phyloP scores from a whole-genome alignment of 2,888 invertebrate genomes.

The Lasioglossum vierecki region DNA sequence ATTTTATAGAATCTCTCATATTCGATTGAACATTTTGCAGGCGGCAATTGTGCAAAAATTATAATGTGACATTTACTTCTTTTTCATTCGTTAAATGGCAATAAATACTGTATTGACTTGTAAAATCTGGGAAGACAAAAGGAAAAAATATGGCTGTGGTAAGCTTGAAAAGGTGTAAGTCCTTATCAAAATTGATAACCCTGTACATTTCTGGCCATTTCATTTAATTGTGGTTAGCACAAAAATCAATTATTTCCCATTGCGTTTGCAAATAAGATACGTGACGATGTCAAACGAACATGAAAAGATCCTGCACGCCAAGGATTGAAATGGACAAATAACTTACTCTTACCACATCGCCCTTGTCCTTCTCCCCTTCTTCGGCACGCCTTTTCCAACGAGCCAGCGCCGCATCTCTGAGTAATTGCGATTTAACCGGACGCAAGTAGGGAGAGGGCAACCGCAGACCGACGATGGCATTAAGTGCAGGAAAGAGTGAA shows the following conservation, averaged over 20 bases:
- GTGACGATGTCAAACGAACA: not conserved
- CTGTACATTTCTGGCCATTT: not conserved
- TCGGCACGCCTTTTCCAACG: constrained; percentile 49
- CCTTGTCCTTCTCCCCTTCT: constrained; percentile 49
- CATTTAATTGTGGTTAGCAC: not conserved
- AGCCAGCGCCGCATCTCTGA: constrained; percentile 70
- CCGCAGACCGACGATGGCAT: constrained; percentile 75
- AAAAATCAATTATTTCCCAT: not conserved
- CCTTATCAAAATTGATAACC: not conserved
- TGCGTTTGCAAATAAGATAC: not conserved
- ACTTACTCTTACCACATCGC: constrained; percentile 57
- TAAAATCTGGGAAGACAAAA: not conserved
- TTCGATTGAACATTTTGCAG: not conserved
- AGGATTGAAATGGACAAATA: constrained; percentile 65
- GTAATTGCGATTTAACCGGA: constrained; percentile 79
- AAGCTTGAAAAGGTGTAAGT: not conserved
- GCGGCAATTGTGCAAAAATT: not conserved
- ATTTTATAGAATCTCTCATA: no score
- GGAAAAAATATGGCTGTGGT: not conserved
- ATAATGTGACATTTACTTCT: not conserved
- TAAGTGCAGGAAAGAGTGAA: constrained; percentile 81
- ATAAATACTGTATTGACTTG: not conserved
- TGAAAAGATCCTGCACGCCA: constrained; percentile 30
- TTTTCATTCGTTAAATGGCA: not conserved
- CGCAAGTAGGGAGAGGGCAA: constrained; percentile 71